phyloP scores from a whole-genome alignment of 2,888 invertebrate species.

The Stenotaenia linearis region DNA sequence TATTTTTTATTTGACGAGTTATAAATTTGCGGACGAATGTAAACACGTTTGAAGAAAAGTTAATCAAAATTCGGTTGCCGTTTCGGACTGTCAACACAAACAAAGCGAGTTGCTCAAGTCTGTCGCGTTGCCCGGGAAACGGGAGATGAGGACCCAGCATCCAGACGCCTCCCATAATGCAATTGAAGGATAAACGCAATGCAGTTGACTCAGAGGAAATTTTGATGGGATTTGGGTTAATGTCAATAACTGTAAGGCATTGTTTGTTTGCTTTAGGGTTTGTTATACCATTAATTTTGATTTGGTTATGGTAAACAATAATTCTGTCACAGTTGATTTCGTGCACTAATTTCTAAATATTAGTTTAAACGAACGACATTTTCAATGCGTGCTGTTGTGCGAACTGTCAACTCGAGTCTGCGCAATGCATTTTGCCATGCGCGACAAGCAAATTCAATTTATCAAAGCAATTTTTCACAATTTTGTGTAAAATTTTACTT shows the following conservation, averaged over 20 bases:
- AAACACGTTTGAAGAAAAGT: background rate
- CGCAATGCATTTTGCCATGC: background rate
- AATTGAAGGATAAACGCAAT: background rate
- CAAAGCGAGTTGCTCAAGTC: background rate
- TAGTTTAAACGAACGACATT: background rate
- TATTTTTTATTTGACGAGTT: background rate
- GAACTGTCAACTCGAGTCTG: background rate
- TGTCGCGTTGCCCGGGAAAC: background rate
- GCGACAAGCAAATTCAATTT: background rate
- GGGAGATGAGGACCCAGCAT: background rate
- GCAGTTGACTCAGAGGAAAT: background rate
- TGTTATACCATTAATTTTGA: background rate
- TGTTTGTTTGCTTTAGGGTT: background rate
- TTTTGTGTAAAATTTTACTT: background rate
- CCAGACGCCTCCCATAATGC: conserved; percentile 19
- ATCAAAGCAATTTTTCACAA: background rate
- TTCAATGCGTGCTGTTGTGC: background rate
- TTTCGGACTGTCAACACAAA: conserved; percentile 11
- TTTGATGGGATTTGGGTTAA: background rate
- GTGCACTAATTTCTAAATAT: background rate
- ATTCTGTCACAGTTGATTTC: background rate
- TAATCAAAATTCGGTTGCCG: background rate
- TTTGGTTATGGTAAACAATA: background rate
- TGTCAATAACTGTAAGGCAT: background rate
- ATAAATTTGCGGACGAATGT: background rate